Evolutionary conservation across 30 jellyfish, hydroid and myxozoan species (phyloP).

Genomic region (Hydra vulgaris): DNA sequence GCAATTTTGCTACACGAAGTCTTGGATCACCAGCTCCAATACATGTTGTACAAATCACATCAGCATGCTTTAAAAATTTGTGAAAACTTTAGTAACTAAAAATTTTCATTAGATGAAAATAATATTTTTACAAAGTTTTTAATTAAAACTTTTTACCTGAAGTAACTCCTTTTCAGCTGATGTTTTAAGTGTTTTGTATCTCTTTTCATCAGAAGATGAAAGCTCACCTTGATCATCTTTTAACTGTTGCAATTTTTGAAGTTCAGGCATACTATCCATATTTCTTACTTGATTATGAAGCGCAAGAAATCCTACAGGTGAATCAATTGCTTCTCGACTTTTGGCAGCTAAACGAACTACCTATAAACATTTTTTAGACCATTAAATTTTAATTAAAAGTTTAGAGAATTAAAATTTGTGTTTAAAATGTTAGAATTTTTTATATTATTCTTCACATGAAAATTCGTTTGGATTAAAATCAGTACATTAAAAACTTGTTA

Average conservation of each 20-base stretch:
- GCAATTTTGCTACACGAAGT: slow-evolving; percentile 53
- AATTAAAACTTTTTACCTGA: slow-evolving; percentile 34
- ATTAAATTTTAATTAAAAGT: too few relatives aligned
- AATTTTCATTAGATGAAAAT: background rate
- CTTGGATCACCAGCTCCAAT: slow-evolving; percentile 99
- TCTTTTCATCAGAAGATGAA: slow-evolving; percentile 89
- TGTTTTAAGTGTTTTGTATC: slow-evolving; percentile 79
- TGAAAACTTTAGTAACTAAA: background rate
- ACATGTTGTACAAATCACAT: slow-evolving; percentile 97
- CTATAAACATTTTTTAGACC: slow-evolving; percentile 27
- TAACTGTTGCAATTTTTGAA: slow-evolving; percentile 81
- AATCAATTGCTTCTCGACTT: slow-evolving; percentile 97
- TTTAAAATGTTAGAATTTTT: too few relatives aligned
- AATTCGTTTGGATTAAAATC: too few relatives aligned
- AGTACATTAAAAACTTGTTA: too few relatives aligned
- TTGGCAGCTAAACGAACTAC: slow-evolving; percentile 99
- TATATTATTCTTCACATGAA: too few relatives aligned
- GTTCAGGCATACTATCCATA: slow-evolving; percentile 93
- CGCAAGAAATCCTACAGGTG: slow-evolving; percentile 87
- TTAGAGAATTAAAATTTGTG: too few relatives aligned
- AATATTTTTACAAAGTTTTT: too few relatives aligned
- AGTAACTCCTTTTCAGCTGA: slow-evolving; percentile 89
- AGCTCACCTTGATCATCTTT: slow-evolving; percentile 98
- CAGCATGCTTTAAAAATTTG: slow-evolving; percentile 97
- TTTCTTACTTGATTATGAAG: slow-evolving; percentile 93